Base-by-base conservation (phyloP, 2,797 vertebrate genomes). In the Micropoecilia bifurca region DNA sequence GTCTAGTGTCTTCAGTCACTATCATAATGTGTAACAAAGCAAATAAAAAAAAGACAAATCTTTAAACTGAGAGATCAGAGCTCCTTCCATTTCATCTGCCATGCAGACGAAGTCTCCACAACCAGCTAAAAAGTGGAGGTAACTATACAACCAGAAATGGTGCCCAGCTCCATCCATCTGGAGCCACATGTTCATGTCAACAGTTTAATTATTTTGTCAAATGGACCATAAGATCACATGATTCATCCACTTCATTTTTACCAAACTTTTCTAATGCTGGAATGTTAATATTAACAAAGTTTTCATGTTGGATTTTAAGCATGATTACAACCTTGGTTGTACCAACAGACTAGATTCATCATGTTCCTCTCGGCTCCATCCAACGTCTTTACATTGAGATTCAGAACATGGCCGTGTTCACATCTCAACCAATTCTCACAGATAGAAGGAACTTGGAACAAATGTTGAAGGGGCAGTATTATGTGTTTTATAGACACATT, bases 231-330 rank as follows among this genome's bases (percentile, higher is more conserved):
- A 30, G n/a, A 47, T 18, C 45, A 47, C 43, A 20, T 72, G 45
- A 30, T 72, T 72, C 3, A 47, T 47, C 45, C 45, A 33, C 45
- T 30, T 46, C 25, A 30, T 20, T 45, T 47, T 72, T 48, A 16
- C 50, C 9, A 71, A 77, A 46, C 76, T 87, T 83, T 79, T 82
- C 72, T 45, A 69, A 39, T 66, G 36, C 63, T 41, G 47, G 68
- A 90, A 91, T 69, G 80, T 89, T 75, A 76, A 73, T 16, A 82
- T 89, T 73, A 80, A 89, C 81, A 87, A 89, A 41, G 47, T 63
- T 33, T 68, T 80, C 63, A 13, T 22, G 33, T 1, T 66, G 61
- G 18, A 66, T 9, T 66, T 68, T 10, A 25, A 68, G 36, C 9
- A 12, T 25, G 12, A 61, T 61, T 3, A 61, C 57, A 30, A 61